Evolutionary conservation across 2,113 vertebrate genomes (phyloP).

Genomic region (Barnardius zonarius): DNA sequence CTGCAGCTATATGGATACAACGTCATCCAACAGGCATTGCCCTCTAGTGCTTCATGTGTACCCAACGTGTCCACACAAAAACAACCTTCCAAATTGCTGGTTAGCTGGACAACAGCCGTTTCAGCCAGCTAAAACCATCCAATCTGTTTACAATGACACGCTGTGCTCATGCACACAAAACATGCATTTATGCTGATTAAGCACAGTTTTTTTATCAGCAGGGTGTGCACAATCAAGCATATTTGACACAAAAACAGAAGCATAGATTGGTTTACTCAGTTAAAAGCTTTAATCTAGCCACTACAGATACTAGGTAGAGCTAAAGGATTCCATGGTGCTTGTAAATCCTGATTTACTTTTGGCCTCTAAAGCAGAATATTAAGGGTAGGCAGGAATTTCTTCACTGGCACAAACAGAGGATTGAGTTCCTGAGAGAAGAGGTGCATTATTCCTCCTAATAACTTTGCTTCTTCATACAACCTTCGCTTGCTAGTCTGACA

Average conservation of each 20-base stretch:
- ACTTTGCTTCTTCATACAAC: background rate
- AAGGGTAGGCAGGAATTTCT: background rate
- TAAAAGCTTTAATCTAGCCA: conserved; percentile 5
- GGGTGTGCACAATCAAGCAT: background rate
- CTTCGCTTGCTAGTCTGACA: background rate
- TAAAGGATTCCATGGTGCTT: background rate
- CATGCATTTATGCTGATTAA: background rate
- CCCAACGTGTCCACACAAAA: background rate
- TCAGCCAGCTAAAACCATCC: background rate
- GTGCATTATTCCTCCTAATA: background rate
- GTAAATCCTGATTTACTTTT: background rate
- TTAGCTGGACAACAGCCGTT: background rate
- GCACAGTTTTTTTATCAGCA: background rate
- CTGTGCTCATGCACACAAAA: background rate
- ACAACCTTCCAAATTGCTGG: background rate
- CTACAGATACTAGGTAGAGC: background rate
- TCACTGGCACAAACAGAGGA: background rate
- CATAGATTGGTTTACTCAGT: conserved; percentile 1
- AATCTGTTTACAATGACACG: background rate
- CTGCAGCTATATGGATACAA: background rate
- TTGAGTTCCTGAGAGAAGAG: background rate
- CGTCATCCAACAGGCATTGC: background rate
- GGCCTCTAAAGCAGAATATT: background rate
- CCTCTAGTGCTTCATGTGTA: background rate
- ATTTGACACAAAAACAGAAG: background rate